Conservation (phyloP, 2,113 vertebrate species). For the Lathamus discolor region DNA sequence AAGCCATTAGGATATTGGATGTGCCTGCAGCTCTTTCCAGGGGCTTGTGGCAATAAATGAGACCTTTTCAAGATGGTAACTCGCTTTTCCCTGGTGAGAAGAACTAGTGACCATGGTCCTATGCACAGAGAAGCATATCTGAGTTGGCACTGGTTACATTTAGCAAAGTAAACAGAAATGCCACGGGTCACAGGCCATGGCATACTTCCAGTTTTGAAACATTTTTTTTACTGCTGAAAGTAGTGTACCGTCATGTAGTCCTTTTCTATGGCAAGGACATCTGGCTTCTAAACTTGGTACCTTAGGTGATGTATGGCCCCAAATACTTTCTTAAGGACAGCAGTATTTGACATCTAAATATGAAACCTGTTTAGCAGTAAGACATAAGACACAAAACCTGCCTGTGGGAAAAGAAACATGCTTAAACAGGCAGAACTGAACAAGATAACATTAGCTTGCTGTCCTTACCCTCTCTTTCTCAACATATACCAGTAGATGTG, state of each 20-base stretch:
- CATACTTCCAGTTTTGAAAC: not conserved
- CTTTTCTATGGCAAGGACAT: not conserved
- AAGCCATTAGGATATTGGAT: not conserved
- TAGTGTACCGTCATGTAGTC: not conserved
- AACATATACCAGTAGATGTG: not conserved
- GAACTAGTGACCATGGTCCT: rapidly evolving
- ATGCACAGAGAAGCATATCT: not conserved
- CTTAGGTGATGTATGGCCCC: not conserved
- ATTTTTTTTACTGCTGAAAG: not conserved
- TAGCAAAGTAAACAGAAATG: not conserved
- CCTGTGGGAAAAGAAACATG: not conserved
- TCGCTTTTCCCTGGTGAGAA: not conserved
- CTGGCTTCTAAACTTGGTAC: not conserved
- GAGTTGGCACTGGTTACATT: not conserved
- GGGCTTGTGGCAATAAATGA: not conserved
- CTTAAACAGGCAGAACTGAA: not conserved
- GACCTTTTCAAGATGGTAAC: rapidly evolving
- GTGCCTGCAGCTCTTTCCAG: not conserved
- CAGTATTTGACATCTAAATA: not conserved
- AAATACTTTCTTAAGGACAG: not conserved
- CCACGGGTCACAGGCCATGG: rapidly evolving
- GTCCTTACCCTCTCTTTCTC: not conserved
- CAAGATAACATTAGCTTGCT: not conserved
- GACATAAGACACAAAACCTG: not conserved
- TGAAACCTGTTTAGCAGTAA: not conserved